Evolutionary conservation across 92 coral and sea anemone genomes (phyloP).

Genomic region (Parazoanthus swiftii): DNA sequence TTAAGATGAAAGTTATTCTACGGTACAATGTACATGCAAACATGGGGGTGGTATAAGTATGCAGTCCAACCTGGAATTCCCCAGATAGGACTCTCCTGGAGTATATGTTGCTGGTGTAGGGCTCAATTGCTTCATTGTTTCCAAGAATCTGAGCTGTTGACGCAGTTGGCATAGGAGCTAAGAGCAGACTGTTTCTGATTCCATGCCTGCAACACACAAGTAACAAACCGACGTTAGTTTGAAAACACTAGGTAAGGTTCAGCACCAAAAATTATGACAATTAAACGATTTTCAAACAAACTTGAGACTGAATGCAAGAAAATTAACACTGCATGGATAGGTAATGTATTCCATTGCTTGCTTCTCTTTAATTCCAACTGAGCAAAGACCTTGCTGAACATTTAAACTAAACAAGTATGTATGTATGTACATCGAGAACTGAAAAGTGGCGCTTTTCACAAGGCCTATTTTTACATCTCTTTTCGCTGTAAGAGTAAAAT

Average conservation of each 20-base stretch:
- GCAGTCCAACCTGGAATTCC: constrained; percentile 82
- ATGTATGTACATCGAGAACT: too few species aligned
- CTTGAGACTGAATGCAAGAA: not conserved
- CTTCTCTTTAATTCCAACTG: not conserved
- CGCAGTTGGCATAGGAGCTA: constrained; percentile 99
- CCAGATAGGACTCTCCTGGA: constrained; percentile 94
- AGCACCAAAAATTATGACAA: not conserved
- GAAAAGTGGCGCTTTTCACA: too few species aligned
- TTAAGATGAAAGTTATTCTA: not conserved
- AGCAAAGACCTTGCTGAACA: too few species aligned
- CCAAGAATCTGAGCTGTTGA: constrained; percentile 99
- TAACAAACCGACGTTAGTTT: not conserved
- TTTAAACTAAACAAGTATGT: too few species aligned
- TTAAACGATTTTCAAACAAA: too few species aligned
- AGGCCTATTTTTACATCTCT: too few species aligned
- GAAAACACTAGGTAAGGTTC: not conserved
- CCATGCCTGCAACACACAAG: constrained; percentile 68
- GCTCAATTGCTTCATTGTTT: constrained; percentile 96
- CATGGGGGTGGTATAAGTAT: not conserved
- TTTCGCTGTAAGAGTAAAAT: too few species aligned
- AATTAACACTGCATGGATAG: not conserved
- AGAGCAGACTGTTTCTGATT: constrained; percentile 87
- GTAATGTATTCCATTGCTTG: not conserved
- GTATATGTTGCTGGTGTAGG: constrained; percentile 96
- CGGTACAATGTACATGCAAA: not conserved